phyloP scores from a whole-genome alignment of 2,113 vertebrate genomes.

The Mastomys coucha region DNA sequence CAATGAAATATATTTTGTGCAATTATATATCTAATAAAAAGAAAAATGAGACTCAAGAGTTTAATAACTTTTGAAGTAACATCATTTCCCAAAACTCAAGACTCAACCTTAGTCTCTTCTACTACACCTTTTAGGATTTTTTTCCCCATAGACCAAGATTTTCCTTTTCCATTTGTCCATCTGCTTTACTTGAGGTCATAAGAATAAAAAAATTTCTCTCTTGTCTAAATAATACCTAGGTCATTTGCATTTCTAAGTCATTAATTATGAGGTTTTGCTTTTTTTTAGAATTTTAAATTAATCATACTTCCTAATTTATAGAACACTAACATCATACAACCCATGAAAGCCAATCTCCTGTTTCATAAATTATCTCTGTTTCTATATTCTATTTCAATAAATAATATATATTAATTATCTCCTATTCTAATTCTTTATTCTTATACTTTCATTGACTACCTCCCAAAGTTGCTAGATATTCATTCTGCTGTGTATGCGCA shows the following conservation, averaged over 20 bases:
- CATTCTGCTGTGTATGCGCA: slow-evolving; percentile 8
- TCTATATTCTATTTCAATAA: not conserved
- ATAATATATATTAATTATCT: not conserved
- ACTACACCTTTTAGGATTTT: not conserved
- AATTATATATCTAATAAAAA: not conserved
- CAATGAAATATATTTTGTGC: not conserved
- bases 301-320: slow-evolving; percentile 33
- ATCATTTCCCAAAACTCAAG: slow-evolving; percentile 1
- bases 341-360: not conserved
- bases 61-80: slow-evolving; percentile 22
- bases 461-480: not conserved
- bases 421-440: not conserved
- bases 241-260: slow-evolving; percentile 1
- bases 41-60: not conserved
- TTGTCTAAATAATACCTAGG: not conserved
- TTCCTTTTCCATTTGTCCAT: not conserved
- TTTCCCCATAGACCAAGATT: not conserved
- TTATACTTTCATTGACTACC: not conserved
- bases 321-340: not conserved
- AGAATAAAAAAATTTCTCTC: slow-evolving; percentile 35
- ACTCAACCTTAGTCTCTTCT: not conserved
- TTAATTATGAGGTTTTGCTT: slow-evolving; percentile 6
- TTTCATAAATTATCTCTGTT: slow-evolving; percentile 20
- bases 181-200: slow-evolving; percentile 2
- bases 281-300: slow-evolving; percentile 10